phyloP scores from a whole-genome alignment of 2,888 invertebrate genomes.

The Tetranychus piercei region DNA sequence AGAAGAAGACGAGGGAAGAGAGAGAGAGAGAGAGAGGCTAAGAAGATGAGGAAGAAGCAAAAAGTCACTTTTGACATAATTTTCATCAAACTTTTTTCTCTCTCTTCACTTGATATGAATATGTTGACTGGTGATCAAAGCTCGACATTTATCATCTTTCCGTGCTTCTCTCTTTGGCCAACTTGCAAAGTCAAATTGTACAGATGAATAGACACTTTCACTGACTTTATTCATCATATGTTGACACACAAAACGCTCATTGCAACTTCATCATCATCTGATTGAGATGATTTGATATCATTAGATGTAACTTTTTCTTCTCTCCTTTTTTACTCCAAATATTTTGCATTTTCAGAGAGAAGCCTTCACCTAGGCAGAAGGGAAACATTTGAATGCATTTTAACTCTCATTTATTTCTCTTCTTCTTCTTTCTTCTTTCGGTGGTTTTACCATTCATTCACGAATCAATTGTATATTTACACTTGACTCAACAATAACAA shows the following conservation, averaged over 20 bases:
- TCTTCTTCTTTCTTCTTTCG: background rate
- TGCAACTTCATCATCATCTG: background rate
- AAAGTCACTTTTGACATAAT: background rate
- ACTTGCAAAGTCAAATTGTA: background rate
- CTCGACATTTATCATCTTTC: background rate
- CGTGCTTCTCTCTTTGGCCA: background rate
- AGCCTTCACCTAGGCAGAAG: too few relatives aligned
- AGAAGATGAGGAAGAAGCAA: background rate
- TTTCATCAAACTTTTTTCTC: too few relatives aligned
- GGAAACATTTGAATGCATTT: background rate
- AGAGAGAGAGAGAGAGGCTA: background rate
- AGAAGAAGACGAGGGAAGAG: background rate
- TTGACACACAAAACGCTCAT: too few relatives aligned
- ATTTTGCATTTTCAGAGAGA: too few relatives aligned
- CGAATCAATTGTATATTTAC: background rate
- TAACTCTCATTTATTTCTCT: background rate
- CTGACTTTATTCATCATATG: too few relatives aligned
- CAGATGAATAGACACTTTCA: background rate
- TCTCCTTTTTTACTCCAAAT: background rate
- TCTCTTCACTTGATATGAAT: too few relatives aligned
- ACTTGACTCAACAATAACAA: background rate
- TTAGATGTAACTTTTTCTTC: background rate
- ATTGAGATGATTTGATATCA: background rate
- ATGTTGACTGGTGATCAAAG: background rate
- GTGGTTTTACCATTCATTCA: background rate